Conservation (phyloP, 2,888 invertebrate genomes). For the Hermaeophaga mercurialis region DNA sequence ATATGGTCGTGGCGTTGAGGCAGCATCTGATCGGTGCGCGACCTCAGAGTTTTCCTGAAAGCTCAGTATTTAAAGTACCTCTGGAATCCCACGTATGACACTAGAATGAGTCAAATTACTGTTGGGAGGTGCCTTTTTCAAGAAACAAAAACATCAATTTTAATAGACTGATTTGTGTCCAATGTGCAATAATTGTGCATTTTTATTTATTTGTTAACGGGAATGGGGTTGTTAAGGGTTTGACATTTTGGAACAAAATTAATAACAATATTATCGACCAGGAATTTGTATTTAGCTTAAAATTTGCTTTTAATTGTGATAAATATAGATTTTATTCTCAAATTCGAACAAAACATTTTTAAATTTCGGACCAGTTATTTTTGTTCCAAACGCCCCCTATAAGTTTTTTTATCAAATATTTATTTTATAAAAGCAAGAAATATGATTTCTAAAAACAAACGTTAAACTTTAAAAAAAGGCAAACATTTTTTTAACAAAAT, state of each 20-base stretch:
- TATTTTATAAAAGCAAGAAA: conserved; percentile 27
- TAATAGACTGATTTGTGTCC: conserved; percentile 30
- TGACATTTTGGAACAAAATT: conserved; percentile 20
- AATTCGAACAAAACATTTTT: no score
- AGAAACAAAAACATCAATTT: conserved; percentile 29
- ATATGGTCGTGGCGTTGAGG: conserved; percentile 59
- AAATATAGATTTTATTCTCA: no score
- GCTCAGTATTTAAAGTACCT: conserved; percentile 62
- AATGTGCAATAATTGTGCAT: conserved; percentile 37
- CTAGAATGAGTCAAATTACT: neutral
- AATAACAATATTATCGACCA: neutral
- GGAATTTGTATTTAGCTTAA: no score
- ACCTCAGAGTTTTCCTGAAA: conserved; percentile 62
- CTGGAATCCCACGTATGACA: conserved; percentile 64
- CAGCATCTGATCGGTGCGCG: conserved; percentile 59
- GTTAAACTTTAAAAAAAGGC: neutral
- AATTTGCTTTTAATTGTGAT: no score
- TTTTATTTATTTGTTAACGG: conserved; percentile 32
- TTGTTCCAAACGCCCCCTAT: conserved; percentile 3
- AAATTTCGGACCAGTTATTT: conserved; percentile 4
- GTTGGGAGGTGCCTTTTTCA: conserved; percentile 21
- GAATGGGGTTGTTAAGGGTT: conserved; percentile 2
- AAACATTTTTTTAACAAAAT: neutral
- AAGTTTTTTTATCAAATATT: neutral
- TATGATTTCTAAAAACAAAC: conserved; percentile 8